These are phyloP conservation scores for Drosophila tanythrix DNA, from an alignment of 2,888 invertebrate species.

Conservation along the genomic window DNA sequence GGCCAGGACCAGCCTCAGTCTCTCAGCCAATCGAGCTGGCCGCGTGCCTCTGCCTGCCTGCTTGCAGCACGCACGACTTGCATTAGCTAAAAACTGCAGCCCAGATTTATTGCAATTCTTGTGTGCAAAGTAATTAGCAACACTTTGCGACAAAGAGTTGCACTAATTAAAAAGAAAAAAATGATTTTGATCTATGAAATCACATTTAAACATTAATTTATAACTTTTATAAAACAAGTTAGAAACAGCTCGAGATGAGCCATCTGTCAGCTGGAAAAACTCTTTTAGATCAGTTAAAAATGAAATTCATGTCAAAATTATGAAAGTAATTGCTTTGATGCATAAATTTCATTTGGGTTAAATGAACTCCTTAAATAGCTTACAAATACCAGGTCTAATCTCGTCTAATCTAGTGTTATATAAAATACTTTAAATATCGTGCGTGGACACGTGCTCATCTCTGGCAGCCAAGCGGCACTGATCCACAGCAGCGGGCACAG, in stretches of 20 bases:
- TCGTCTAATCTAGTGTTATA: not conserved
- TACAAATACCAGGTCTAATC: not conserved
- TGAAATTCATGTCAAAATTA: not conserved
- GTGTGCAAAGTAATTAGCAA: not conserved
- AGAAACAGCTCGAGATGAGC: not conserved
- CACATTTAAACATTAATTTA: not conserved
- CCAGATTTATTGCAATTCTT: not conserved
- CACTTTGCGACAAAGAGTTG: not conserved
- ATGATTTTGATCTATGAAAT: not conserved
- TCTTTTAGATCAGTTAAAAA: not conserved
- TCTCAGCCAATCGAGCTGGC: conserved; percentile 20
- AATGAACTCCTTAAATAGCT: not conserved
- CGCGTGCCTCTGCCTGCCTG: conserved; percentile 30
- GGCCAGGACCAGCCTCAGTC: conserved; percentile 69
- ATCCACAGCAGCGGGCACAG: conserved; percentile 50
- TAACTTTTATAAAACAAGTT: not conserved
- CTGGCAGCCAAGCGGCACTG: conserved; percentile 29
- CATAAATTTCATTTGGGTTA: not conserved
- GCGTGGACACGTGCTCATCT: conserved; percentile 29
- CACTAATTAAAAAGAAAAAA: not conserved
- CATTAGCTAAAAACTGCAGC: not conserved
- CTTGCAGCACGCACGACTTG: conserved; percentile 6
- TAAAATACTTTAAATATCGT: not conserved
- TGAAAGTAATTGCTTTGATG: not conserved
- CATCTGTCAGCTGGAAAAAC: not conserved